These are phyloP conservation scores for Creontiades dilutus DNA, from an alignment of 2,888 invertebrate genomes.

Conservation along the genomic window DNA sequence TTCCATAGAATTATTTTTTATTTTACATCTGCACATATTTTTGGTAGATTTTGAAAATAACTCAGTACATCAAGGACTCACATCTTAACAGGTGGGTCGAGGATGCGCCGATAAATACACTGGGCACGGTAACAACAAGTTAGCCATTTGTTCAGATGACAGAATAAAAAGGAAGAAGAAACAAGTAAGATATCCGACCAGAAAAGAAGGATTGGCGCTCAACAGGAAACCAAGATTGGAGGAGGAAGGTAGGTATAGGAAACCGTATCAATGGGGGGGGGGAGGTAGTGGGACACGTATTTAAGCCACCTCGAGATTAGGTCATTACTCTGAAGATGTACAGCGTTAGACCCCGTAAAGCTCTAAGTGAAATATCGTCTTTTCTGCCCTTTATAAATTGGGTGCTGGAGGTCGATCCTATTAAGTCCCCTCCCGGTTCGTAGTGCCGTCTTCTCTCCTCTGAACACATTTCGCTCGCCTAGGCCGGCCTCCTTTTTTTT, in stretches of 20 bases:
- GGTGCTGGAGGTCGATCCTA: conserved; percentile 54
- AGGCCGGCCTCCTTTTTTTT: not conserved
- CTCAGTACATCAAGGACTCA: too few species aligned
- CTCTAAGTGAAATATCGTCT: conserved; percentile 58
- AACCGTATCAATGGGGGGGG: not conserved
- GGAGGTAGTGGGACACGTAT: not conserved
- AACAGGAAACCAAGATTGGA: not conserved
- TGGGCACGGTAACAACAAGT: not conserved
- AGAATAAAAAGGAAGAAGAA: too few species aligned
- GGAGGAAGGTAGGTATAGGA: conserved; percentile 3
- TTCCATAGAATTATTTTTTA: too few species aligned
- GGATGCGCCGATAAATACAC: not conserved
- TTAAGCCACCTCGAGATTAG: conserved; percentile 26
- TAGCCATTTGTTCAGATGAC: not conserved
- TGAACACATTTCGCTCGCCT: conserved; percentile 29
- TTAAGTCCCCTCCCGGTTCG: conserved; percentile 42
- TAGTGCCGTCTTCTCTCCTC: not conserved
- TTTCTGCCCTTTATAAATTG: conserved; percentile 60
- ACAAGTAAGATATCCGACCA: not conserved
- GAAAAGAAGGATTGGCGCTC: not conserved
- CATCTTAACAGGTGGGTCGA: too few species aligned
- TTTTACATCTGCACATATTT: too few species aligned
- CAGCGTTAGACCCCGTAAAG: conserved; percentile 34
- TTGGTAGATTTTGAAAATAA: too few species aligned
- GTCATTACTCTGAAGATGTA: conserved; percentile 51